Evolutionary conservation across 2,888 invertebrate species (phyloP).

Genomic region (Pachliopta kotzebuea): DNA sequence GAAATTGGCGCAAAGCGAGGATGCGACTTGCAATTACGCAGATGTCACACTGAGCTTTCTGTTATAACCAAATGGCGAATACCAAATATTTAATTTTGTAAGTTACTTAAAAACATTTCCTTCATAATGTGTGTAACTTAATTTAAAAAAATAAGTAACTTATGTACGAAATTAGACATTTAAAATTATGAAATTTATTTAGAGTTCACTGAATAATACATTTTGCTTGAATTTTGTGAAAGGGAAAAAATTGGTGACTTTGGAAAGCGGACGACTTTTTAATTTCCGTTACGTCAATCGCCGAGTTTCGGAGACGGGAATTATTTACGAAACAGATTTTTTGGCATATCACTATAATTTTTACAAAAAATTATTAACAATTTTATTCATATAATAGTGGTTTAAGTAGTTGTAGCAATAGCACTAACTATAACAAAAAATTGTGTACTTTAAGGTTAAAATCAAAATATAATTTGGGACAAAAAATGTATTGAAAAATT

Average conservation of each 20-base stretch:
- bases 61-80: constrained; percentile 45
- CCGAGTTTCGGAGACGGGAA: constrained; percentile 73
- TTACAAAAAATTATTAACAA: neutral
- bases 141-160: too few relatives aligned
- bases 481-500: too few relatives aligned
- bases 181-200: neutral
- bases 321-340: constrained; percentile 57
- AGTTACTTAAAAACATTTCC: constrained; percentile 29
- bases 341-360: neutral
- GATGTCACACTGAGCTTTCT: constrained; percentile 54
- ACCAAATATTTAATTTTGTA: constrained; percentile 47
- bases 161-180: neutral
- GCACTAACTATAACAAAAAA: too few relatives aligned
- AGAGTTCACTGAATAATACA: constrained; percentile 1
- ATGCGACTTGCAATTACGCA: constrained; percentile 66
- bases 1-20: constrained; percentile 66
- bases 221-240: constrained; percentile 35
- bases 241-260: constrained; percentile 42
- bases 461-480: too few relatives aligned
- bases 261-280: constrained; percentile 60
- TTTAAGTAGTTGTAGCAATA: too few relatives aligned
- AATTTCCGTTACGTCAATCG: constrained; percentile 79
- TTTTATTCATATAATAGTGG: too few relatives aligned
- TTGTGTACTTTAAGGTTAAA: too few relatives aligned
- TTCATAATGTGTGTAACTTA: too few relatives aligned